Base-by-base conservation (phyloP, 2,113 vertebrate species). In the Odocoileus hemionus region DNA sequence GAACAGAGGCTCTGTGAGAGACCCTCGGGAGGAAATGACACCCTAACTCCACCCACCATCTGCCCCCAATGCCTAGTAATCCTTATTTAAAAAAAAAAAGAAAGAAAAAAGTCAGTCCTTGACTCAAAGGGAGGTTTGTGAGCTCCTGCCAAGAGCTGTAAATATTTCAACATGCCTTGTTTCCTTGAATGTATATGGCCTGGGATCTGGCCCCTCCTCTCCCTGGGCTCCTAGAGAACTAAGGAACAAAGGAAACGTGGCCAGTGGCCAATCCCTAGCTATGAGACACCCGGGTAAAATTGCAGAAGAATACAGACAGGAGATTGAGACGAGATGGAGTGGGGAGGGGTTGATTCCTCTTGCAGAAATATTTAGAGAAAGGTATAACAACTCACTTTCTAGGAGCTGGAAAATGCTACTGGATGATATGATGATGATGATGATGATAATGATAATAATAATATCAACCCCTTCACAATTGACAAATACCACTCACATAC, bases 131-230 rank as follows among this genome's bases (percentile, higher is more conserved):
- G 91, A 97, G 74, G 54, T 96, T 95, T 97, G 80, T 95, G 84
- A 96, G 94, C 45, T 82, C 88, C 58, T 97, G 96, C 97, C 96
- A 98, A 97, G 91, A 79, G 55, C 76, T 97, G 96, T 97, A 97
- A 98, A 97, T 97, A 98, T 97, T 97, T 95, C 95, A 97, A 95
- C 87, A 96, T 96, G 96, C 25, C 80, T 97, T 94, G 79, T 96
- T 98, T 98, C 92, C 94, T 95, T 96, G 96, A 97, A 94, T 97
- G 94, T 98, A 97, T 97, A 97, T 97, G 92, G 89, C 84, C 89
- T 86, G 61, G 45, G 17, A 79, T 94, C 58, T 92, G 57, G 26
- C 57, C 17, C 82, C 76, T 94, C 88, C 86, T 94, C 93, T 95
- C 67, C 23, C 64, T 92, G 19, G 28, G 25, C 74, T 97, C 57